Evolutionary conservation across 2,888 invertebrate genomes (phyloP).

Genomic region (Vanessa cardui): DNA sequence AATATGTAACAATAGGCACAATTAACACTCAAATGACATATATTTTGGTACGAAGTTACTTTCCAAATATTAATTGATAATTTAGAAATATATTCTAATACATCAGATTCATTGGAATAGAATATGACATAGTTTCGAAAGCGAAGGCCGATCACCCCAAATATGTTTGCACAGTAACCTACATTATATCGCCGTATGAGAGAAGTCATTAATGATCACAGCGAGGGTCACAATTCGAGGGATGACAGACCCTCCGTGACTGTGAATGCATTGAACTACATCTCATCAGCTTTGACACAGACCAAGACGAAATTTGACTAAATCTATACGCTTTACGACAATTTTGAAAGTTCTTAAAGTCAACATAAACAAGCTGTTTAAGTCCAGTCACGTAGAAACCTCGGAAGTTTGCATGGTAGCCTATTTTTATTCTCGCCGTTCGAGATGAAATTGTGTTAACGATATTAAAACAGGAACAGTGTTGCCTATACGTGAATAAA

Average conservation of each 20-base stretch:
- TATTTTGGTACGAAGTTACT: too few species aligned
- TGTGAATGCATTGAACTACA: slow-evolving; percentile 71
- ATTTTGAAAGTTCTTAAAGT: slow-evolving; percentile 55
- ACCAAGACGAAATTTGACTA: slow-evolving; percentile 49
- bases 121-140: slow-evolving; percentile 33
- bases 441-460: slow-evolving; percentile 43
- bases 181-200: slow-evolving; percentile 76
- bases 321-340: slow-evolving; percentile 58
- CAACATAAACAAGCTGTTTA: slow-evolving; percentile 47
- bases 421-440: slow-evolving; percentile 43
- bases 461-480: slow-evolving; percentile 36
- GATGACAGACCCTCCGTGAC: slow-evolving; percentile 72
- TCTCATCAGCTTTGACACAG: slow-evolving; percentile 53
- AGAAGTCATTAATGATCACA: slow-evolving; percentile 78
- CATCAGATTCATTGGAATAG: too few species aligned
- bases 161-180: slow-evolving; percentile 81
- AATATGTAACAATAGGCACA: too few species aligned
- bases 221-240: slow-evolving; percentile 70
- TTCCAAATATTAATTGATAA: too few species aligned
- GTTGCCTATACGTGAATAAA: slow-evolving; percentile 33
- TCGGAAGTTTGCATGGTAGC: slow-evolving; percentile 42
- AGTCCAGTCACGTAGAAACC: slow-evolving; percentile 45
- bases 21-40: too few species aligned
- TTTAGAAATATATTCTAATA: too few species aligned
- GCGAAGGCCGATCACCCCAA: slow-evolving; percentile 67